Conservation (phyloP, 2,113 vertebrate genomes). For the Corydoras sp. region DNA sequence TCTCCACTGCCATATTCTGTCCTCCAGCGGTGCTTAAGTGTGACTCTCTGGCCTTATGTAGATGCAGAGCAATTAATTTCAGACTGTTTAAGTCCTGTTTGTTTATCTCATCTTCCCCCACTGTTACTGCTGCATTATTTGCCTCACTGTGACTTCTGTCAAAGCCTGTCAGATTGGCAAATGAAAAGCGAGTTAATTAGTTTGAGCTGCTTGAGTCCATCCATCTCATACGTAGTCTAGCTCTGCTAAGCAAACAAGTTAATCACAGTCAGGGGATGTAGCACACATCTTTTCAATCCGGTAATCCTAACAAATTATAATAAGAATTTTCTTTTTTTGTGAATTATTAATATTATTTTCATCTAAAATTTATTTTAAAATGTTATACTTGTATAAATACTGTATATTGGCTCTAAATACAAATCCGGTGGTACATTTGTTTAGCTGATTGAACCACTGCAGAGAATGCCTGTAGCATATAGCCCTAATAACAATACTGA, state of each 20-base stretch:
- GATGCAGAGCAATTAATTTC: constrained; percentile 35
- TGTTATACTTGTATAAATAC: too few species aligned
- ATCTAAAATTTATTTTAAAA: too few species aligned
- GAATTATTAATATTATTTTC: neutral
- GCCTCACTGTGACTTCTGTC: constrained; percentile 16
- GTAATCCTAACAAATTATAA: neutral
- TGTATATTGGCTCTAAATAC: too few species aligned
- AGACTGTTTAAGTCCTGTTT: constrained; percentile 16
- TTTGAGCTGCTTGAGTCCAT: constrained; percentile 7
- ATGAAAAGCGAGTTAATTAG: constrained; percentile 26
- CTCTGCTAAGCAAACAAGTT: neutral
- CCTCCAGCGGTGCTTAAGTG: constrained; percentile 12
- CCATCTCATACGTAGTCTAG: constrained; percentile 4
- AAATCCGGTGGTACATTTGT: too few species aligned
- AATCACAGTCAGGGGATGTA: constrained; percentile 1
- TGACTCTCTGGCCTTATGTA: constrained; percentile 15
- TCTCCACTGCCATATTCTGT: constrained; percentile 21
- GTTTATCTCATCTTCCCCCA: constrained; percentile 1
- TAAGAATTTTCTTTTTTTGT: neutral
- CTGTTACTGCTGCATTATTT: constrained; percentile 16
- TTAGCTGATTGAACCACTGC: too few species aligned
- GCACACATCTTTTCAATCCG: neutral
- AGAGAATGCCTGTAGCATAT: too few species aligned
- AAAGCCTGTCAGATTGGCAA: constrained; percentile 18
- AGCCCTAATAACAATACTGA: too few species aligned